A percentile compares a stretch with the other conserved stretches of the same genome.
phyloP scores from a whole-genome alignment of 2,113 vertebrate species.

The Tragulus kanchil region DNA sequence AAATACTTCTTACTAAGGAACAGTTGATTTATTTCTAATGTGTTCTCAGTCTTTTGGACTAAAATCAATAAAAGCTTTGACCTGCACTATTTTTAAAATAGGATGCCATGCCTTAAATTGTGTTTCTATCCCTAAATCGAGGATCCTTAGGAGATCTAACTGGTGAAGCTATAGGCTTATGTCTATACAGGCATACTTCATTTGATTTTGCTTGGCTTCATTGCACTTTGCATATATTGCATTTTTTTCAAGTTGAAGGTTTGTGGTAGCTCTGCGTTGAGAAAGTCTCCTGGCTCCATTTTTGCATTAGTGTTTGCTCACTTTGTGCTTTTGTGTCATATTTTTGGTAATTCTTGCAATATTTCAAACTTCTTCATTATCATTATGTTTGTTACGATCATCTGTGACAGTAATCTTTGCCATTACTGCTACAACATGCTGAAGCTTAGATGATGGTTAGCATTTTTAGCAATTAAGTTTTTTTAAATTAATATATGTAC shows the following conservation, averaged over 20 bases:
- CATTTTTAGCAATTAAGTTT: background rate
- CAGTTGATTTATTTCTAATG: background rate
- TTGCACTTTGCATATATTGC: background rate
- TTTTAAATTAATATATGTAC: background rate
- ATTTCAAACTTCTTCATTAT: background rate
- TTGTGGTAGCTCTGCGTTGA: background rate
- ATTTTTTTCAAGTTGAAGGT: background rate
- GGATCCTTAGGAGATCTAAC: background rate
- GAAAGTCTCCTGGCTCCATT: background rate
- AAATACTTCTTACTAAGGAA: background rate
- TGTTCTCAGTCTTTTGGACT: conserved; percentile 9
- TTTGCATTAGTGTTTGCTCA: background rate
- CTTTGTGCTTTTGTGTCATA: background rate
- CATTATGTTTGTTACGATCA: background rate
- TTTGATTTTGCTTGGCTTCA: background rate
- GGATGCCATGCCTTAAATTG: background rate
- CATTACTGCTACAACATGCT: background rate
- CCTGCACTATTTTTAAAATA: conserved; percentile 44
- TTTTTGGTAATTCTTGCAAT: background rate
- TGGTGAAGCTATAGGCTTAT: background rate
- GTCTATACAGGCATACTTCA: background rate
- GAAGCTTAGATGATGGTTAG: background rate
- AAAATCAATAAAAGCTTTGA: conserved; percentile 12
- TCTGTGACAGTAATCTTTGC: background rate
- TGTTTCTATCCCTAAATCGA: background rate